Evolutionary conservation across 2,888 invertebrate genomes (phyloP).

Genomic region (Archips crataeganus): DNA sequence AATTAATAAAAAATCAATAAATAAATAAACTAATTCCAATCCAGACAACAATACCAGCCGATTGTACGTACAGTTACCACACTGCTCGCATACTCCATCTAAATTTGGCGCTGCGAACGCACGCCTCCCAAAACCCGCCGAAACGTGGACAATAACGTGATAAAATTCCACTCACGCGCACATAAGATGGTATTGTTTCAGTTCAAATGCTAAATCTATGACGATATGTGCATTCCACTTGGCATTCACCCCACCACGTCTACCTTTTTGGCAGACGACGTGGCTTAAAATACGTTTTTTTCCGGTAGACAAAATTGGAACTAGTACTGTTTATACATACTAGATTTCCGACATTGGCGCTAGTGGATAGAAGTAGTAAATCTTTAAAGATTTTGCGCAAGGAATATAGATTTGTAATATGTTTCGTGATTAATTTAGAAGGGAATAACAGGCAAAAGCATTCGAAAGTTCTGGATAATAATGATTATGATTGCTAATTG

Average conservation of each 20-base stretch:
- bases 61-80: background rate
- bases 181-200: constrained; percentile 78
- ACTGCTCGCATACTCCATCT: background rate
- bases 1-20: no score
- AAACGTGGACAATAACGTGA: background rate
- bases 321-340: background rate
- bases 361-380: no score
- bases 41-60: constrained; percentile 4
- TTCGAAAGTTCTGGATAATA: no score
- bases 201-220: constrained; percentile 78
- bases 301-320: constrained; percentile 13
- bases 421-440: background rate
- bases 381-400: no score
- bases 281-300: constrained; percentile 14
- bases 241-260: constrained; percentile 47
- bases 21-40: background rate
- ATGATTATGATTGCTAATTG: no score
- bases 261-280: constrained; percentile 65
- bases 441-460: no score
- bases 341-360: no score
- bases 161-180: constrained; percentile 68
- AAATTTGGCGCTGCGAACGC: background rate
- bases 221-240: constrained; percentile 64
- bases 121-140: background rate
- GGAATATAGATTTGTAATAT: background rate